Conservation (phyloP, 2,888 invertebrate genomes). For the Conchocele bisecta region DNA sequence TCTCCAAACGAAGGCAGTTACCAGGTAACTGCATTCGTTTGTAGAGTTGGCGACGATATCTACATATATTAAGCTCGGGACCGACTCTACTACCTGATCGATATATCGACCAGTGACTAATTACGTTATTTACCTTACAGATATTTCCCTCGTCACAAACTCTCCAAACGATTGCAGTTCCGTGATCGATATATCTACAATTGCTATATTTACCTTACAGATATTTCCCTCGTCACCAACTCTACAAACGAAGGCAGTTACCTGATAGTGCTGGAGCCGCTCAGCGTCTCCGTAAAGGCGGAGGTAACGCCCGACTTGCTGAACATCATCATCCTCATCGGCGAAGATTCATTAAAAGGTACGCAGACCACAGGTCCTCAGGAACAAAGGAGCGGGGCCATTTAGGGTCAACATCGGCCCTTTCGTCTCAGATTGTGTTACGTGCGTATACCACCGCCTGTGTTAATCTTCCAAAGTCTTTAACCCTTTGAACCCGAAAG, state of each 20-base stretch:
- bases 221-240: slow-evolving; percentile 45
- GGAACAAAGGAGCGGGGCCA: neutral
- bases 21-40: too few species aligned
- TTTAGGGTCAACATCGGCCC: too few species aligned
- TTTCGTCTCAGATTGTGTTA: too few species aligned
- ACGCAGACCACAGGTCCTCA: neutral
- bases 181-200: slow-evolving; percentile 47
- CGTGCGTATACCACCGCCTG: too few species aligned
- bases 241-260: slow-evolving; percentile 48
- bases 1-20: too few species aligned
- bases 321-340: slow-evolving; percentile 74
- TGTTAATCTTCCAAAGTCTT: too few species aligned
- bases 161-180: slow-evolving; percentile 47
- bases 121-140: slow-evolving; percentile 31
- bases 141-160: slow-evolving; percentile 44
- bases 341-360: slow-evolving; percentile 71
- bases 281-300: slow-evolving; percentile 69
- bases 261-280: slow-evolving; percentile 67
- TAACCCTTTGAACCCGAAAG: too few species aligned
- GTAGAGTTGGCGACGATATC: too few species aligned
- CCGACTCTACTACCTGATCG: too few species aligned
- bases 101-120: too few species aligned
- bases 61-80: too few species aligned
- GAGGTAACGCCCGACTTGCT: slow-evolving; percentile 70
- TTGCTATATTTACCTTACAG: slow-evolving; percentile 31